These are phyloP conservation scores for Stichodactyla helianthus DNA, from an alignment of 64 coral and sea anemone genomes.

Conservation along the genomic window DNA sequence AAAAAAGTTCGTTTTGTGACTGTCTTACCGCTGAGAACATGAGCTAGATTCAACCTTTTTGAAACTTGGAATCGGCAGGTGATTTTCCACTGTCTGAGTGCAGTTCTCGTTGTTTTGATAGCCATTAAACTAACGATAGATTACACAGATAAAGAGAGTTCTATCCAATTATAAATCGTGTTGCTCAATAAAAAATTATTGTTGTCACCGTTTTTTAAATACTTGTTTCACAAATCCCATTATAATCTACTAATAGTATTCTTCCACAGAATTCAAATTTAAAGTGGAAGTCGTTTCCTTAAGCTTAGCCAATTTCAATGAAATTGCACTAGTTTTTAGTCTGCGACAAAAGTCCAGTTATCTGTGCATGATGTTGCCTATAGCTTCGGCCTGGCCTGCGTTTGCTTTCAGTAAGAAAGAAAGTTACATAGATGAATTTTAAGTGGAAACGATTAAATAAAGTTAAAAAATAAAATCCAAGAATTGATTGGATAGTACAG, in stretches of 20 bases:
- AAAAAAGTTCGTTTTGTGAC: not conserved
- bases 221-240: not conserved
- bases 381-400: not conserved
- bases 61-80: not conserved
- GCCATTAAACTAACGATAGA: not conserved
- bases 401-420: not conserved
- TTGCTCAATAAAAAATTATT: not conserved
- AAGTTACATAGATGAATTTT: not conserved
- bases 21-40: not conserved
- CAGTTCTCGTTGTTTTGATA: not conserved
- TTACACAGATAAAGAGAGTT: not conserved
- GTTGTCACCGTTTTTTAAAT: not conserved
- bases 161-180: not conserved
- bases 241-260: not conserved
- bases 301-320: not conserved
- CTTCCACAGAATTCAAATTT: not conserved
- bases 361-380: not conserved
- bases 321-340: not conserved
- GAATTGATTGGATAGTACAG: not conserved
- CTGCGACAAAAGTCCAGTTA: not conserved
- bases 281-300: not conserved
- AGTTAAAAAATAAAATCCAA: not conserved
- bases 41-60: not conserved
- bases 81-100: not conserved
- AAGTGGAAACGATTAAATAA: conserved; percentile 6